Evolutionary conservation across 2,113 vertebrate species (phyloP).

Genomic region (Oncorhynchus kisutch): DNA sequence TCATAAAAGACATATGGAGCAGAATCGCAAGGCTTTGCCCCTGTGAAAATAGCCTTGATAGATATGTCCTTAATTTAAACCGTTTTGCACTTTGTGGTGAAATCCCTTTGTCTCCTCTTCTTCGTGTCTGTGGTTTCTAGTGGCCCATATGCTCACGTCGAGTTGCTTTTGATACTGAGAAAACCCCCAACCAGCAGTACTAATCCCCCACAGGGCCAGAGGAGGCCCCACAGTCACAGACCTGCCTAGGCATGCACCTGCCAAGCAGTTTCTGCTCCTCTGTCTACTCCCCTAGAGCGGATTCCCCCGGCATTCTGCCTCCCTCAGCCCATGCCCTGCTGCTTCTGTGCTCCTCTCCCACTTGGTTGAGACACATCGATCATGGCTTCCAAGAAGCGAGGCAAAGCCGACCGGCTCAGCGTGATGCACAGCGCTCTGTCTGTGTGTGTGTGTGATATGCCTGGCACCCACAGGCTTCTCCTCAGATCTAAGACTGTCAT

Average conservation of each 20-base stretch:
- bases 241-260: constrained; percentile 73
- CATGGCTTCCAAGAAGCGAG: constrained; percentile 65
- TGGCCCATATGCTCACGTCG: constrained; percentile 60
- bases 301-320: constrained; percentile 69
- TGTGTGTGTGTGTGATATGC: constrained; percentile 29
- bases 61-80: no score
- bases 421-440: constrained; percentile 20
- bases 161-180: constrained; percentile 44
- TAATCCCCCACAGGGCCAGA: constrained; percentile 45
- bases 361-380: constrained; percentile 66
- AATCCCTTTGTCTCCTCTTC: constrained; percentile 64
- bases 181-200: constrained; percentile 51
- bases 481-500: constrained; percentile 61
- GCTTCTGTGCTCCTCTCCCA: constrained; percentile 52
- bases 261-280: constrained; percentile 56
- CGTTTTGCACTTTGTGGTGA: constrained; percentile 35
- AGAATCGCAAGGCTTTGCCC: background rate
- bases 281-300: constrained; percentile 61
- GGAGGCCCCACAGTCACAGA: constrained; percentile 61
- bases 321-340: constrained; percentile 46
- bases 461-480: constrained; percentile 33
- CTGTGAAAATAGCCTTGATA: background rate
- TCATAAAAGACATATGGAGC: no score
- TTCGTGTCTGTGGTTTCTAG: constrained; percentile 62
- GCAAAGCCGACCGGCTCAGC: constrained; percentile 29